Percentiles rank a stretch among this genome's conserved stretches.
Evolutionary conservation across 2,797 vertebrate species (phyloP).

Genomic region (Takifugu ocellatus): DNA sequence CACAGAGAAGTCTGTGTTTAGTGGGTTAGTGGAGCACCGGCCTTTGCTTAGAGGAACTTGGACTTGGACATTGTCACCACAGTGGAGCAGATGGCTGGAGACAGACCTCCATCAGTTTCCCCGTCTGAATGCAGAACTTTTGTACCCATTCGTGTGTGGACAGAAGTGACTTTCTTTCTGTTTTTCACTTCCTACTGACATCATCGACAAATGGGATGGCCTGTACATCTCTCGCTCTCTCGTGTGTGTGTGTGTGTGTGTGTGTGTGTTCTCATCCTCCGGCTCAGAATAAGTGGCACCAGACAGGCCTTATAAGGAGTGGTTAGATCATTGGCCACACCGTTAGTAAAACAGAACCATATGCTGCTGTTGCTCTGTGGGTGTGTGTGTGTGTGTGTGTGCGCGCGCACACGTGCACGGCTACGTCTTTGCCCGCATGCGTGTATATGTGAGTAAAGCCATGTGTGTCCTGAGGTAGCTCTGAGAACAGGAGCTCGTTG

Average conservation of each 20-base stretch:
- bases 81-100: slow-evolving; percentile 29
- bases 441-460: slow-evolving; percentile 47
- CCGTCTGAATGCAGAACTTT: background rate
- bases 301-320: slow-evolving; percentile 75
- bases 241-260: slow-evolving; percentile 34
- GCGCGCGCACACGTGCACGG: slow-evolving; percentile 37
- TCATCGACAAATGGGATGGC: background rate
- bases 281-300: slow-evolving; percentile 75
- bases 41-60: slow-evolving; percentile 44
- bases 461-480: slow-evolving; percentile 69
- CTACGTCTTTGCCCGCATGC: slow-evolving; percentile 2
- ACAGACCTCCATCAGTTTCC: slow-evolving; percentile 24
- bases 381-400: slow-evolving; percentile 20
- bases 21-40: slow-evolving; percentile 64
- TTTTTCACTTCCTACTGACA: slow-evolving; percentile 13
- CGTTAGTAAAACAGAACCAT: slow-evolving; percentile 72
- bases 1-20: slow-evolving; percentile 67
- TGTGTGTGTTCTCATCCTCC: slow-evolving; percentile 53
- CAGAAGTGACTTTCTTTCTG: slow-evolving; percentile 9
- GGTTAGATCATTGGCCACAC: slow-evolving; percentile 75
- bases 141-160: background rate
- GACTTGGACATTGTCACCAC: slow-evolving; percentile 29
- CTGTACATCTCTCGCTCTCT: slow-evolving; percentile 1
- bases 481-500: slow-evolving; percentile 68
- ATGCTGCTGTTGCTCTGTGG: slow-evolving; percentile 51